Evolutionary conservation across 92 coral and sea anemone species (phyloP), one percentile per base, ranked within the genome.

Genomic region (Virgularia gustaviana): DNA sequence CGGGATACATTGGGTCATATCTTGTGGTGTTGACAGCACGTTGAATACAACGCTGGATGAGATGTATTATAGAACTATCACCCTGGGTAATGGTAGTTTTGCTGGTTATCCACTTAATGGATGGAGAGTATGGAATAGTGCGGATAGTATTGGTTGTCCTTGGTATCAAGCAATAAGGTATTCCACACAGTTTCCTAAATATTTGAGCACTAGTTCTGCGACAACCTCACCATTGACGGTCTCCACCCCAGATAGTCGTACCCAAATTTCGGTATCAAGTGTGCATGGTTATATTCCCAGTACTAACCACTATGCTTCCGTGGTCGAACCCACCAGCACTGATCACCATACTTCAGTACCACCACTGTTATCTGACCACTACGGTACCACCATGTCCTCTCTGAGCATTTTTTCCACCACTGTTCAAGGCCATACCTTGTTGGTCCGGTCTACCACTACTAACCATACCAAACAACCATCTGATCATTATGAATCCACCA

Each of bases 41-140:
- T 34, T 30, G 67, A 36, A 25, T 63, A 36, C 36, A 36, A 36
- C 29, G 29, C 15, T 44, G 39, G 42, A 63, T 37, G 23, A n/a
- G 3, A 37, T 60, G 15, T 49, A 35, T 19, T n/a, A n/a, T 2
- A 63, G 33, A 33, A 13, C 70, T 36, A 25, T 11, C 12, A 37
- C 9, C n/a, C 70, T 63, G n/a, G 44, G 53, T 19, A n/a, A n/a
- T n/a, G 53, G 30, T 20, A 12, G 31, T 30, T 8, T 63, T 19
- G 24, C 44, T 13, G 70, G 29, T 19, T 63, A 35, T 37, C 53
- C 70, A 16, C 49, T 63, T 18, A 13, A 5, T 39, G 3, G 30
- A 9, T 63, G 70, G 70, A 37, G 53, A 12, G 15, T 63, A 36
- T 39, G 36, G 27, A 63, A 22, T 37, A 52, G 49, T 3, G 39